Base-by-base conservation (phyloP, 2,113 vertebrate species). In the Pagrus major region DNA sequence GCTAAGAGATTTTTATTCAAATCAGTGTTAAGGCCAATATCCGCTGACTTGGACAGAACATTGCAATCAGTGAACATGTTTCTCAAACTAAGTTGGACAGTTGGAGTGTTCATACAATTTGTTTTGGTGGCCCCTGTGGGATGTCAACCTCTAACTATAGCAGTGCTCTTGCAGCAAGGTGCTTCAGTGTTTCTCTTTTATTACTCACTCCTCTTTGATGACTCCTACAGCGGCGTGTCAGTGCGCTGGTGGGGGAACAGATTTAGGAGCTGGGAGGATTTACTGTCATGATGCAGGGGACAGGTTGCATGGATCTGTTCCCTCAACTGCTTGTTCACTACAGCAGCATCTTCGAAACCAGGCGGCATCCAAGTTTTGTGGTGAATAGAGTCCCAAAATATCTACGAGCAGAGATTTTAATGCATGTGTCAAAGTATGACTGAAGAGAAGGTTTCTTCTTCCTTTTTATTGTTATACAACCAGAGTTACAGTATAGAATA, bases 211-310 rank as follows among this genome's bases (percentile, higher is more conserved):
- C 21, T 70, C 46, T 81, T 68, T 81, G 81, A 81, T 78, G 78
- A 78, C 74, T 78, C 51, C 73, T n/a, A 2, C 64, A 78, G 81
- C 54, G 3, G 60, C 37, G 71, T 67, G 55, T 74, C 63, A 52
- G 58, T 4, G 1, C 31, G 65, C 46, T 47, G 44, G 25, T 2
- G 1, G 42, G 67, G 68, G 46, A 70, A 58, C 69, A 71, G 63
- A 25, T 75, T 84, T 65, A 59, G 61, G 49, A 72, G 67, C 51
- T 47, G 16, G 58, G 37, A 65, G 73, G 64, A 78, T 84, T 81
- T 87, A 77, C 72, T 66, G 77, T 65, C 56, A 31, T 55, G 63
- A 64, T 68, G 56, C 29, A 52, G 72, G 67, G 61, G 78, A 81
- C 61, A 52, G 61, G 84, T 76, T 79, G 70, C 75, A 66, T 12